Evolutionary conservation across 2,888 invertebrate species (phyloP).

Genomic region (Conchocele bisecta): DNA sequence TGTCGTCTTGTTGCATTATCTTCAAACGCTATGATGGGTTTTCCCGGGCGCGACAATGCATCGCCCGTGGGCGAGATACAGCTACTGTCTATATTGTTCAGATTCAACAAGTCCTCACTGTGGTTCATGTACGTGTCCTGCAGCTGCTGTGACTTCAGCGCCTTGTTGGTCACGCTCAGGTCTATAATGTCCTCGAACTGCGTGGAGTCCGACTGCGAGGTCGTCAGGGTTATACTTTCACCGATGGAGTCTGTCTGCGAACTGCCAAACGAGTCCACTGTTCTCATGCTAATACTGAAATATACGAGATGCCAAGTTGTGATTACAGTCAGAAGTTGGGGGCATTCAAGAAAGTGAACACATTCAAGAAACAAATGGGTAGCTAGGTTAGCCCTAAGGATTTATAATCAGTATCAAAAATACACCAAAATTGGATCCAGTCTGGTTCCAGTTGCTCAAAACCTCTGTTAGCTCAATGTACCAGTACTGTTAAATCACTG

Average conservation of each 20-base stretch:
- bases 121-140: conserved; percentile 47
- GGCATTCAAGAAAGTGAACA: too few relatives aligned
- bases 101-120: conserved; percentile 67
- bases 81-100: conserved; percentile 66
- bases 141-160: conserved; percentile 53
- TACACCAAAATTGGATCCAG: too few relatives aligned
- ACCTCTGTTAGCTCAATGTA: too few relatives aligned
- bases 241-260: conserved; percentile 60
- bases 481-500: too few relatives aligned
- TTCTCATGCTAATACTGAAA: conserved; percentile 72
- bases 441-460: too few relatives aligned
- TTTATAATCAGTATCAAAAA: too few relatives aligned
- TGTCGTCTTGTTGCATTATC: conserved; percentile 75
- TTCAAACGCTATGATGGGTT: conserved; percentile 76
- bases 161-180: conserved; percentile 68
- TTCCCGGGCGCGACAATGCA: conserved; percentile 44
- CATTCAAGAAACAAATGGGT: too few relatives aligned
- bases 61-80: conserved; percentile 54
- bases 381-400: too few relatives aligned
- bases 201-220: conserved; percentile 42
- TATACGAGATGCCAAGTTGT: too few relatives aligned
- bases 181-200: conserved; percentile 77
- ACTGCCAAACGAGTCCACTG: conserved; percentile 62
- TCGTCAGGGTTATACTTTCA: conserved; percentile 47
- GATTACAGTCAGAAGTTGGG: too few relatives aligned